Base-by-base conservation (phyloP, 2,888 invertebrate species). In the Pantelozetes paolii region DNA sequence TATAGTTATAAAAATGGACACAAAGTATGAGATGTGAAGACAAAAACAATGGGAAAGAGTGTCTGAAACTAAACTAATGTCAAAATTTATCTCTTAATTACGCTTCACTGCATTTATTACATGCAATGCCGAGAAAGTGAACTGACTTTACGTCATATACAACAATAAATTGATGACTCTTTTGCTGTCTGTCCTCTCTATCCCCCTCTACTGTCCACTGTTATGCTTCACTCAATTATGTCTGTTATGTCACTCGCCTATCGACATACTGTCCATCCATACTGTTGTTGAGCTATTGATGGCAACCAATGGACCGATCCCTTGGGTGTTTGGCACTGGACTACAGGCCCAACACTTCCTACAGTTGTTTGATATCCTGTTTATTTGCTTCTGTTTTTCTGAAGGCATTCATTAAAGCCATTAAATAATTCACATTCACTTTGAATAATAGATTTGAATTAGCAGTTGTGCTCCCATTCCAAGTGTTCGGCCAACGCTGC, bases 81-180 rank as follows among this genome's bases (percentile, higher is more conserved):
- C 42, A 45, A 26, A 15, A 69, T 42, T 69, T 69, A 69, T 69
- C 69, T 69, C 69, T 45, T 69, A 69, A 69, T 69, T 69, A 69
- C 69, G 69, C 26, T 69, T 69, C 45, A 69, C 45, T 69, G 69
- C 69, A 69, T 69, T 69, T 69, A 69, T 69, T 69, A 69, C 40
- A 69, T 69, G 69, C 67, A 45, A 69, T 69, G 69, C 69, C 69
- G n/a, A 42, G 45, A 69, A 45, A 69, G 45, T 26, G 69, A 69
- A 45, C 67, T 45, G 45, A 69, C 69, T 69, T 45, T 28, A 54
- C n/a, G 20, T 20, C 20, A 59, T 69, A 69, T 69, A 69, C 18
- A 42, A 20, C 42, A 69, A 69, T 45, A 20, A 69, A 69, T 69
- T 69, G 69, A 69, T 69, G 42, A 42, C 15, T 69, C 11, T 45